Base-by-base conservation (phyloP, 2,888 invertebrate genomes). In the Alcis repandata region DNA sequence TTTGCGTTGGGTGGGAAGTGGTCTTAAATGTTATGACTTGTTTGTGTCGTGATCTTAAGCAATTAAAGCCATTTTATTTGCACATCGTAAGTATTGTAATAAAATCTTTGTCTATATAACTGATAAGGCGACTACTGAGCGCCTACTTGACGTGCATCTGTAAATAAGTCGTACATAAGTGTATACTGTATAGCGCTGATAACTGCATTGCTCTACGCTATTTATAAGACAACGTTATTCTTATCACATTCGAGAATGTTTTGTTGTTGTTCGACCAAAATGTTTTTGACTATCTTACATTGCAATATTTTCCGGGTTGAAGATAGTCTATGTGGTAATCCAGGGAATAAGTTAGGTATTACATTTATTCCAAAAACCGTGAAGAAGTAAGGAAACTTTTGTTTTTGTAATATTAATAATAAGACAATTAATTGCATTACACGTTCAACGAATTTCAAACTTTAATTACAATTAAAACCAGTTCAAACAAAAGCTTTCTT, bases 161-260 rank as follows among this genome's bases (percentile, higher is more conserved):
- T 60, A 60, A 52, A 52, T 60, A 60, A 48, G 19, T 53, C 36
- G 40, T 17, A 17, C 2, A 36, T 19, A 36, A 6, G n/a, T 33
- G 36, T 27, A n/a, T 15, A 27, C 11, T 40, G 9, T 13, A 52
- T 13, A 36, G 11, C 36, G 9, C 19, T 60, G 59, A 60, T 60
- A 60, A 60, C 38, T 17, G 22, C 22, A 22, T 15, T 46, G 40
- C 17, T 41, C 15, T 46, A 10, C 45, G 27, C 32, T 62, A 56
- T 62, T 62, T 2, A 33, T 48, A 15, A 56, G 41, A 61, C 19
- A 2, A 45, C n/a, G 40, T 54, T 60, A 60, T 36, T n/a, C 6
- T 27, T 27, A 27, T 41, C 46, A 19, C 1, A 4, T 45, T 52
- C 52, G 15, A 52, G 49, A 59, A 41, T 32, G 51, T n/a, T 49